Evolutionary conservation across 2,113 vertebrate species (phyloP).

Genomic region (Bos indicus): DNA sequence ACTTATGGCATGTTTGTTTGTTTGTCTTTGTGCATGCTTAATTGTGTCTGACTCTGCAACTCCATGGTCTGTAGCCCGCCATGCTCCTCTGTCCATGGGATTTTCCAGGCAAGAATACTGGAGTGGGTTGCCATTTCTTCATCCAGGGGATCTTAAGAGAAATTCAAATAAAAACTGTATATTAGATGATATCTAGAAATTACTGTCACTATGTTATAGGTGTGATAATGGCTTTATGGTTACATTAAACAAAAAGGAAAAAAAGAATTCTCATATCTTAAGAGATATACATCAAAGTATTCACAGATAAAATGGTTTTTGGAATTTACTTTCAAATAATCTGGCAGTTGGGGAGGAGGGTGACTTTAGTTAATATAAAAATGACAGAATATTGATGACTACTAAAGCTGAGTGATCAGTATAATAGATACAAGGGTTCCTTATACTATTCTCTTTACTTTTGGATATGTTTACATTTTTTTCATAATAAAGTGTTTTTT

Average conservation of each 20-base stretch:
- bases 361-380: not conserved
- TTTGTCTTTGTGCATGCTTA: not conserved
- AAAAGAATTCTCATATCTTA: not conserved
- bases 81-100: not conserved
- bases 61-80: not conserved
- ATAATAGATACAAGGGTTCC: not conserved
- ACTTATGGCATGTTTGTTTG: not conserved
- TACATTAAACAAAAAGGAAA: not conserved
- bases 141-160: not conserved
- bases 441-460: not conserved
- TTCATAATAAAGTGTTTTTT: not conserved
- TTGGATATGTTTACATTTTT: not conserved
- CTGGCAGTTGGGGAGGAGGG: not conserved
- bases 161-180: not conserved
- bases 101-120: not conserved
- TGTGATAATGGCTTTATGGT: not conserved
- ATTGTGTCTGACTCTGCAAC: not conserved
- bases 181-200: not conserved
- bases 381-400: not conserved
- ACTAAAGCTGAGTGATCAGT: not conserved
- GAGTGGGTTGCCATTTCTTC: not conserved
- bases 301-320: not conserved
- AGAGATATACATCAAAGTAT: not conserved
- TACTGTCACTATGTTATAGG: not conserved
- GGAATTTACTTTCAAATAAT: not conserved